Conservation (phyloP, 2,888 invertebrate species). For the Sinopyrophorus schimmeli region DNA sequence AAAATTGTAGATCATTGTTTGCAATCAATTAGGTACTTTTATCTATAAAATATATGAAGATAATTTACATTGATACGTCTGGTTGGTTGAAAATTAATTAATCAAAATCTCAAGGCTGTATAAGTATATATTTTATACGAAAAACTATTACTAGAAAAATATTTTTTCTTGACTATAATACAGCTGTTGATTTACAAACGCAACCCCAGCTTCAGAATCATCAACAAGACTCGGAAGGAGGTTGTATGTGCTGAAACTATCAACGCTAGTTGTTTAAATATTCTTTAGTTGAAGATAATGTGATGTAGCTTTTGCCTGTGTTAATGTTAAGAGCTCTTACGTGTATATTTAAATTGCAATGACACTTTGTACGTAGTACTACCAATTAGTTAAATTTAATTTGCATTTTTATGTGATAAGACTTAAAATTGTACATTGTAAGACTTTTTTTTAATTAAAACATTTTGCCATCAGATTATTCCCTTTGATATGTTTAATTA, state of each 20-base stretch:
- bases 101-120: too few species aligned
- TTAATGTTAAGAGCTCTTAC: constrained; percentile 49
- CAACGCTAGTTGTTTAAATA: constrained; percentile 36
- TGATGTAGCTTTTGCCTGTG: constrained; percentile 48
- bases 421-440: constrained; percentile 33
- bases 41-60: too few species aligned
- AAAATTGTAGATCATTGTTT: too few species aligned
- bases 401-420: constrained; percentile 39
- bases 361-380: constrained; percentile 44
- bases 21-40: too few species aligned
- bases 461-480: constrained; percentile 34
- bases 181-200: constrained; percentile 82
- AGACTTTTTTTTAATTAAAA: constrained; percentile 40
- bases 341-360: constrained; percentile 47
- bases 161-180: constrained; percentile 40
- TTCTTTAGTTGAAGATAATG: constrained; percentile 38
- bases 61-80: too few species aligned
- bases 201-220: constrained; percentile 79
- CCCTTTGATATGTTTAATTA: constrained; percentile 13
- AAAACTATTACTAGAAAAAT: neutral
- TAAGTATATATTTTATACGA: too few species aligned
- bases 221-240: constrained; percentile 78
- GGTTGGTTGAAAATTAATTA: too few species aligned
- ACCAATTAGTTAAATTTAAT: constrained; percentile 40
- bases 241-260: constrained; percentile 75